Conservation (phyloP, 1,140 invertebrate genomes). For the Bombus pascuorum region DNA sequence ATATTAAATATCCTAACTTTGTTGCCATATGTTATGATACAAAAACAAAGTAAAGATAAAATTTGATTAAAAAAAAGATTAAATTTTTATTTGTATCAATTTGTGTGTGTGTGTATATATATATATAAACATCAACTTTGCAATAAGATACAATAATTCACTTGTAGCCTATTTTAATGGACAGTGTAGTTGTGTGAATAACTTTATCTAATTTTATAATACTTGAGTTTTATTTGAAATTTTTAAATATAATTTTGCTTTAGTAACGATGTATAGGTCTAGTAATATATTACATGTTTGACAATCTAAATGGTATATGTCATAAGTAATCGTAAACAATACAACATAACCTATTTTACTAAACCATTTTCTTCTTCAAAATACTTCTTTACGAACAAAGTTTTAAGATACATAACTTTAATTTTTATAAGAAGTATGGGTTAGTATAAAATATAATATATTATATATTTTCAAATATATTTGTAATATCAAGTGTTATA, state of each 20-base stretch:
- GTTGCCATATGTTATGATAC: not conserved
- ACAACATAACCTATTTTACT: not conserved
- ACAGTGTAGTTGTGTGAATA: not conserved
- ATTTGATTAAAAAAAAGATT: not conserved
- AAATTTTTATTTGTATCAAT: not conserved
- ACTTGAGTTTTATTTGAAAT: not conserved
- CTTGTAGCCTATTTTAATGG: not conserved
- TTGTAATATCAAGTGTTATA: not conserved
- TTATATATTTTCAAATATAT: not conserved
- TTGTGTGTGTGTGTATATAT: no score
- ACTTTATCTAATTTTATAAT: not conserved
- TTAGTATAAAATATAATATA: constrained; percentile 1
- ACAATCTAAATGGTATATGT: not conserved
- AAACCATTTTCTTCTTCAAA: not conserved
- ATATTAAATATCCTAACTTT: no score
- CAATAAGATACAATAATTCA: not conserved
- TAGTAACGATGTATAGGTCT: not conserved
- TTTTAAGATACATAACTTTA: not conserved
- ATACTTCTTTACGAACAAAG: not conserved
- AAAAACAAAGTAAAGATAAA: not conserved
- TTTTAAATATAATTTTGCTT: not conserved
- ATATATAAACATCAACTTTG: not conserved
- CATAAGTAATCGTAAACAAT: not conserved
- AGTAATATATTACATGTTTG: not conserved
- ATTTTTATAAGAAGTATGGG: not conserved